Evolutionary conservation across 2,113 vertebrate genomes (phyloP), one percentile per base, ranked within the genome.

Genomic region (Sminthopsis crassicaudata): DNA sequence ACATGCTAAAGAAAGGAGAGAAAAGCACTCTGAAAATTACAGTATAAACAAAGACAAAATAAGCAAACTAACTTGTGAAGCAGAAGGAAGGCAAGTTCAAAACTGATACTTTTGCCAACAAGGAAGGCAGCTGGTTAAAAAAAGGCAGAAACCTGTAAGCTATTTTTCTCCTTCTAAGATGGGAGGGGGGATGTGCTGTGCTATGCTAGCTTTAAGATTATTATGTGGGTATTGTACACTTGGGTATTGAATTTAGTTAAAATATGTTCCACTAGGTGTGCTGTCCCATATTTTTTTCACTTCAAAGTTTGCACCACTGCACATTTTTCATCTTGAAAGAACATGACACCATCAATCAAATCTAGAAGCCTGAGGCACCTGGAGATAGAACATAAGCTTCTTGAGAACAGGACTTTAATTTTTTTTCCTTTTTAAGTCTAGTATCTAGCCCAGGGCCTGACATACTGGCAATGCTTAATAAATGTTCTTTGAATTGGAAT

Each of bases 51-150:
- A 67, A 84, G 67, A 84, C 67, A 84, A 84, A 90, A 51, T 30
- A 50, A 90, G 14, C 30, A 95, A 88, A 8, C 84, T 48, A 94
- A 26, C 89, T 96, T 91, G 53, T 93, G n/a, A 19, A 23, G 14
- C 26, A 55, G 30, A 89, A 25, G 36, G 9, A 54, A 94, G 93
- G 6, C 46, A 50, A 10, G n/a, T 36, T 89, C 54, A 93, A 89
- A 97, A 96, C 8, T 91, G 53, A 60, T 67, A 89, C 9, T 55
- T 96, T 84, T 52, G 42, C n/a, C 95, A 30, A 55, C 67, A 42
- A 16, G 92, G 84, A 94, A 91, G 48, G 53, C 3, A 94, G 48
- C 51, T 10, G 60, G 90, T n/a, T 94, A 93, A 76, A 92, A 96
- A 95, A 67, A 76, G 46, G 27, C 9, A n/a, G 9, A 51, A 54